Evolutionary conservation across 2,888 invertebrate species (phyloP).

Genomic region (Liodrosophila aerea): DNA sequence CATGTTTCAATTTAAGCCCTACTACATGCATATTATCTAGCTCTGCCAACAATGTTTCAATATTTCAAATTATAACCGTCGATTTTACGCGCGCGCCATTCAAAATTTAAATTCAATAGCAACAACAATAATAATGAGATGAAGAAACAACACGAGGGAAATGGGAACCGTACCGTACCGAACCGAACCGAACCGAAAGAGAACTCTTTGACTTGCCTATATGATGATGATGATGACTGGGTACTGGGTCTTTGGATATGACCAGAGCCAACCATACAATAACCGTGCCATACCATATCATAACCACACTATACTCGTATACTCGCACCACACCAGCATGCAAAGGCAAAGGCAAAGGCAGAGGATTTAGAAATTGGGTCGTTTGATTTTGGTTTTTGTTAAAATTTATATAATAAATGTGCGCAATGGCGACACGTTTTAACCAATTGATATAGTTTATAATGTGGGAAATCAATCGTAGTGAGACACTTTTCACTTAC

Average conservation of each 20-base stretch:
- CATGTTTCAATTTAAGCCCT: no score
- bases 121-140: slow-evolving; percentile 41
- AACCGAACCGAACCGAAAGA: not conserved
- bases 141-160: not conserved
- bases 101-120: slow-evolving; percentile 73
- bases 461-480: slow-evolving; percentile 63
- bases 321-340: no score
- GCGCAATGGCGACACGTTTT: slow-evolving; percentile 55
- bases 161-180: not conserved
- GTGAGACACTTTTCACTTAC: slow-evolving; percentile 77
- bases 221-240: no score
- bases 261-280: no score
- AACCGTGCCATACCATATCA: no score
- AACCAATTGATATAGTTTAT: slow-evolving; percentile 60
- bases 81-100: slow-evolving; percentile 75
- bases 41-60: slow-evolving; percentile 17
- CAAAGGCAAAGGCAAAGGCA: no score
- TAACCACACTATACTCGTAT: no score
- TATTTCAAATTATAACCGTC: slow-evolving; percentile 76
- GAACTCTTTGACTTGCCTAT: no score
- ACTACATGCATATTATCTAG: slow-evolving; percentile 45
- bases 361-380: slow-evolving; percentile 78
- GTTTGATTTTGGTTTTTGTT: slow-evolving; percentile 45
- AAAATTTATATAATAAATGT: slow-evolving; percentile 79
- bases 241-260: no score